phyloP scores from a whole-genome alignment of 64 coral and sea anemone species.

The Stichodactyla mertensii region DNA sequence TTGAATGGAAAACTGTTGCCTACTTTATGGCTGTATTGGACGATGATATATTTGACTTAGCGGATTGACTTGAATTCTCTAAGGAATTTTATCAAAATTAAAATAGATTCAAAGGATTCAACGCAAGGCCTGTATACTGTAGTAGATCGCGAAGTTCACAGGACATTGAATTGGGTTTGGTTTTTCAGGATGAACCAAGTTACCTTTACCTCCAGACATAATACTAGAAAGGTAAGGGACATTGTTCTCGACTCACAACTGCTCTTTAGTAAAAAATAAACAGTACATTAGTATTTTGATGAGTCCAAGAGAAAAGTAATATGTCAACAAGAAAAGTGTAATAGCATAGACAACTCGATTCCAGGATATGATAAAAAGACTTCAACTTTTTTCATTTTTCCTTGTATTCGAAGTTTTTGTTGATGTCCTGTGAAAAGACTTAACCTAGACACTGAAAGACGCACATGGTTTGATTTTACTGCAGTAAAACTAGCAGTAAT shows the following conservation, averaged over 20 bases:
- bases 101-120: neutral
- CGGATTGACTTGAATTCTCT: neutral
- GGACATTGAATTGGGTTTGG: neutral
- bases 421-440: neutral
- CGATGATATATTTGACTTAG: neutral
- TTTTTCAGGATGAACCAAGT: neutral
- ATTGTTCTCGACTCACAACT: neutral
- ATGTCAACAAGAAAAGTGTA: neutral
- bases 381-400: neutral
- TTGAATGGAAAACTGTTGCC: neutral
- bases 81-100: neutral
- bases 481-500: neutral
- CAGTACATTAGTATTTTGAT: neutral
- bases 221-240: conserved; percentile 5
- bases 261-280: neutral
- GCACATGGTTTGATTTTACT: neutral
- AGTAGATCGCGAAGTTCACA: neutral
- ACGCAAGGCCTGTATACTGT: neutral
- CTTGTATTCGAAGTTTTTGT: neutral
- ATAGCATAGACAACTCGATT: neutral
- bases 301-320: neutral
- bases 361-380: neutral
- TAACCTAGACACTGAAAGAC: neutral
- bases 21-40: conserved; percentile 5
- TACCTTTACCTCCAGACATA: neutral